Conservation (phyloP, 1,140 invertebrate genomes). For the Drosophila jambulina region DNA sequence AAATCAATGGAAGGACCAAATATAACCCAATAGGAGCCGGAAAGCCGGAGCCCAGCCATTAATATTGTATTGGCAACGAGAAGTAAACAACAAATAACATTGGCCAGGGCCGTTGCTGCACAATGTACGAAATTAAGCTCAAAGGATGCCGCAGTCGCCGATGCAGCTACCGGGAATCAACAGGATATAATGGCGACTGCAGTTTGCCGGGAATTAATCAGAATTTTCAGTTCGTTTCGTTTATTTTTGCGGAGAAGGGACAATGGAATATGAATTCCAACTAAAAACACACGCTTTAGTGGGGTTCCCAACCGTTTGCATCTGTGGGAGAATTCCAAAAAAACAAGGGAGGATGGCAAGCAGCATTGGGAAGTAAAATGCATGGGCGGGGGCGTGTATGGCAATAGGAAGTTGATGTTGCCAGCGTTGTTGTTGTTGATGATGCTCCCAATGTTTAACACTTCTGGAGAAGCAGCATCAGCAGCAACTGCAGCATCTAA, state of each 20-base stretch:
- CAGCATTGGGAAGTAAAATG: slow-evolving; percentile 1
- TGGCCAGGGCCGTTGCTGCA: not conserved
- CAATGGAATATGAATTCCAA: slow-evolving; percentile 20
- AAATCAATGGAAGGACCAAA: not conserved
- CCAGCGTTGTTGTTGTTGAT: slow-evolving; percentile 19
- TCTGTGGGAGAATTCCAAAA: slow-evolving; percentile 16
- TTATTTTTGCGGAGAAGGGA: not conserved
- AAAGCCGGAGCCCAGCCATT: not conserved
- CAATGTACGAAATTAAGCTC: not conserved
- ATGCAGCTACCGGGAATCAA: slow-evolving; percentile 2
- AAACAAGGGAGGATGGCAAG: not conserved
- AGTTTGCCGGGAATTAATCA: slow-evolving; percentile 10
- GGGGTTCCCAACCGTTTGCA: slow-evolving; percentile 14
- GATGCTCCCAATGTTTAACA: slow-evolving; percentile 28
- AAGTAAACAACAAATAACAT: not conserved
- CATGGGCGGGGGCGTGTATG: slow-evolving; percentile 13
- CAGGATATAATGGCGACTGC: not conserved
- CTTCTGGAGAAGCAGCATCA: slow-evolving; percentile 25
- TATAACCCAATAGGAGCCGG: not conserved
- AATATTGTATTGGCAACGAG: not conserved
- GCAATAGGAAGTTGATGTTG: slow-evolving; percentile 33
- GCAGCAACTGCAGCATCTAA: slow-evolving; percentile 56
- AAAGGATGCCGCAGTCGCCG: not conserved
- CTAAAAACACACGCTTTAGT: slow-evolving; percentile 10
- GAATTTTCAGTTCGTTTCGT: not conserved